Evolutionary conservation across 2,888 invertebrate species (phyloP), one percentile per base, ranked within the genome.

Genomic region (Drosophila subsilvestris): DNA sequence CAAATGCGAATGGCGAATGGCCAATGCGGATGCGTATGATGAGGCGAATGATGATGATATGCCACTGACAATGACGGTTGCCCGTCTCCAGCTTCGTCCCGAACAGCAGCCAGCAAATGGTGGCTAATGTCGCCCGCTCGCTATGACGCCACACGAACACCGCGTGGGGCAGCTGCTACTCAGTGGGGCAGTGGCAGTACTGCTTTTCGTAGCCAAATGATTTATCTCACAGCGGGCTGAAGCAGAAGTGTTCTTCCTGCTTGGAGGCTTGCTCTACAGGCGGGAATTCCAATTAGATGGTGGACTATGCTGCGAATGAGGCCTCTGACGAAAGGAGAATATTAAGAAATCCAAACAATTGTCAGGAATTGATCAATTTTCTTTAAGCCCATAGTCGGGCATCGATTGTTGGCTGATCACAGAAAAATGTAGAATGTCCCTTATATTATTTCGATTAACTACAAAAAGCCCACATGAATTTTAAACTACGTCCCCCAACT

Each of bases 51-150:
- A 43, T 53, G 70, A 70, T 70, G 73, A 79, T 79, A 78, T 78
- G 81, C 76, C 75, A 74, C 72, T 79, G 78, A 75, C 78, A 76
- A 82, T 74, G 74, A 73, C 76, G 63, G 79, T 84, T 84, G 75
- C 78, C 37, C 37, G 37, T 7, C 37, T 37, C 37, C 37, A 14
- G 81, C 75, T 77, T 6, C 37, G 37, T 37, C 37, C 10, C 37
- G 1, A 37, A 14, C 6, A 29, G 3, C 20, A 20, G 6, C 25
- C 7, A 25, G 25, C 37, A 37, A 77, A 73, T 75, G 80, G 45
- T 59, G 65, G 70, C 86, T 85, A 77, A 79, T 81, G 72, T 60
- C 58, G 68, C 43, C 49, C 62, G 59, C 82, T 57, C 54, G 75
- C 87, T 85, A 81, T 22, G 76, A 81, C 47, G 56, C 81, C 69